Conservation (phyloP, 2,113 vertebrate species). For the Lycocorax pyrrhopterus region DNA sequence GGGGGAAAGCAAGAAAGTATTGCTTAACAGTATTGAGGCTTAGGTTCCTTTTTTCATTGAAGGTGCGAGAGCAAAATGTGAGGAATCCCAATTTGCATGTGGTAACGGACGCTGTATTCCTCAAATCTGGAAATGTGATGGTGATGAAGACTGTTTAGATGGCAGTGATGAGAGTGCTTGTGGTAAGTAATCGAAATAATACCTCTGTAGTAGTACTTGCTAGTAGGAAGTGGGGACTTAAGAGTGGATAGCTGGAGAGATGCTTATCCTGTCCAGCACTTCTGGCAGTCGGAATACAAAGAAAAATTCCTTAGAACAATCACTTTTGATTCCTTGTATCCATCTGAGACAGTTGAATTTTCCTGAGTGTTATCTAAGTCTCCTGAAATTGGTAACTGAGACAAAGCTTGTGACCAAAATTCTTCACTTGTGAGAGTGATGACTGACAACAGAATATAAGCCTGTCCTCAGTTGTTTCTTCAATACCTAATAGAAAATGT, state of each 20-base stretch:
- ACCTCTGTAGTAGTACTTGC: background rate
- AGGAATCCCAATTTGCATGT: conserved; percentile 89
- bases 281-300: background rate
- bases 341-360: background rate
- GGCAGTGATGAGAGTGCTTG: conserved; percentile 90
- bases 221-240: background rate
- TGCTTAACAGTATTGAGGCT: background rate
- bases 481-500: background rate
- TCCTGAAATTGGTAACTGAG: background rate
- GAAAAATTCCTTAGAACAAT: background rate
- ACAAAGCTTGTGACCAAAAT: background rate
- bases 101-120: conserved; percentile 93
- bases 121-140: conserved; percentile 91
- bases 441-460: background rate
- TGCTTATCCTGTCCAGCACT: background rate
- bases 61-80: conserved; percentile 86
- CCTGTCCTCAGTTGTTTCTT: background rate
- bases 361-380: background rate
- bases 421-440: background rate
- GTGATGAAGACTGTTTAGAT: conserved; percentile 91
- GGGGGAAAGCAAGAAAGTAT: background rate
- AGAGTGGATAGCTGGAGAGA: background rate
- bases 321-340: background rate
- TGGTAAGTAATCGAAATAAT: conserved; percentile 75
- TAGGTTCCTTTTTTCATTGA: background rate